phyloP scores from a whole-genome alignment of 2,113 vertebrate genomes.

The Raja brachyura region DNA sequence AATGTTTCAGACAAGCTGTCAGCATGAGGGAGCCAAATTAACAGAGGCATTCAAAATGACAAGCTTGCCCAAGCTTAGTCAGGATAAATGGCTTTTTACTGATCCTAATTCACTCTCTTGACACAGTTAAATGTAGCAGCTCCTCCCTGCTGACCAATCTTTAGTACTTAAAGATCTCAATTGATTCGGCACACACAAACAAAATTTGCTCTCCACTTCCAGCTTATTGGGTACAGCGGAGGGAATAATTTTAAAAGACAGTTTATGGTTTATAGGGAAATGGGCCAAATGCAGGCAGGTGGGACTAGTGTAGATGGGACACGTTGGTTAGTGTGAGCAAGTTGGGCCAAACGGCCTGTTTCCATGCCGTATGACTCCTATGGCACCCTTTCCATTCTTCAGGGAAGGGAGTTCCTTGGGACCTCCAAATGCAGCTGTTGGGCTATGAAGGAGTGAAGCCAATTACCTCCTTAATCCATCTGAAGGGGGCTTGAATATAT shows the following conservation, averaged over 20 bases:
- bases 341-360: too few relatives aligned
- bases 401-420: background rate
- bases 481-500: background rate
- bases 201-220: background rate
- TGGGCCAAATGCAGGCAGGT: too few relatives aligned
- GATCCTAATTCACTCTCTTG: conserved; percentile 20
- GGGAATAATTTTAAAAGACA: background rate
- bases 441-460: background rate
- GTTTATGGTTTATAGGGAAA: too few relatives aligned
- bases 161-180: background rate
- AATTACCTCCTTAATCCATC: background rate
- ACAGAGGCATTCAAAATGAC: conserved; percentile 19
- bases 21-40: background rate
- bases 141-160: background rate
- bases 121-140: background rate
- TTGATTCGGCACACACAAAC: background rate
- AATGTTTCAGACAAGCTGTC: conserved; percentile 3
- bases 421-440: background rate
- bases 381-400: background rate
- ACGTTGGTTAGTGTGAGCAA: too few relatives aligned
- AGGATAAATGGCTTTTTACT: background rate
- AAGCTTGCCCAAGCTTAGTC: conserved; percentile 1
- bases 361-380: too few relatives aligned
- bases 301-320: too few relatives aligned
- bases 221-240: background rate